Evolutionary conservation across 2,113 vertebrate species (phyloP).

Genomic region (Grammomys dolichurus): DNA sequence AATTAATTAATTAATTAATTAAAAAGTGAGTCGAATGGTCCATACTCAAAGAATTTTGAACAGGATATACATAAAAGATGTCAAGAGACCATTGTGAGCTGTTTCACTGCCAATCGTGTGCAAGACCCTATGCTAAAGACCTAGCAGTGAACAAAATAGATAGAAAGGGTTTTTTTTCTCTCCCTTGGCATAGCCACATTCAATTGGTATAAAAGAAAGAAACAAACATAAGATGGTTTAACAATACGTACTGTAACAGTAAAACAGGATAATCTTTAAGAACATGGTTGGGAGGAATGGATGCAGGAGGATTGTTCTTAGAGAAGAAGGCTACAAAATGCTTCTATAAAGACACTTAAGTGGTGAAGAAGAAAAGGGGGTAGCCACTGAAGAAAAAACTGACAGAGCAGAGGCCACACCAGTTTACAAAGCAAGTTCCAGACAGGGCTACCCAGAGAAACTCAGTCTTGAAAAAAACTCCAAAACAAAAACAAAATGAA

Average conservation of each 20-base stretch:
- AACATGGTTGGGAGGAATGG: neutral
- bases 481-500: neutral
- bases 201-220: neutral
- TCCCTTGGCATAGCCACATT: conserved; percentile 33
- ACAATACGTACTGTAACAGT: neutral
- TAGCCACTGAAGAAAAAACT: neutral
- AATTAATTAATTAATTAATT: neutral
- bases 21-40: neutral
- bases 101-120: neutral
- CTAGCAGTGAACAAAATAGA: neutral
- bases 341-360: neutral
- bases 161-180: neutral
- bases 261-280: conserved; percentile 13
- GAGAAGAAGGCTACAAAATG: neutral
- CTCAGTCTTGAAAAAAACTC: neutral
- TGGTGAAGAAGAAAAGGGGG: neutral
- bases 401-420: neutral
- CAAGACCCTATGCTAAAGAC: neutral
- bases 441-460: neutral
- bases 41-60: neutral
- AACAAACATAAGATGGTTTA: neutral
- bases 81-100: neutral
- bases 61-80: neutral
- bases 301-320: neutral
- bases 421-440: neutral